Evolutionary conservation across 2,797 vertebrate species (phyloP).

Genomic region (Scolopax rusticola): DNA sequence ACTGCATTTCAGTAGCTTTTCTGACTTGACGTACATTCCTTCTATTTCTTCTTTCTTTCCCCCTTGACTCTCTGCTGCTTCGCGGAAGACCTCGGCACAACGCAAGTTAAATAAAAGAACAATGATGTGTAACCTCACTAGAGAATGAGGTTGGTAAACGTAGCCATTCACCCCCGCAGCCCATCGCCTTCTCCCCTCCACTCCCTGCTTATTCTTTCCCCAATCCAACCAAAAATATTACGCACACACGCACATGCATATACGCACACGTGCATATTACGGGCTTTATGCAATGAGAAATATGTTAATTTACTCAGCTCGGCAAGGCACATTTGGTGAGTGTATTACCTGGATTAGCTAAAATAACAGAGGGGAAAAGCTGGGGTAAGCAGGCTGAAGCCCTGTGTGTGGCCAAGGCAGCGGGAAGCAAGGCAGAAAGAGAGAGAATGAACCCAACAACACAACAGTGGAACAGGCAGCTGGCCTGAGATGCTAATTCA

Average conservation of each 20-base stretch:
- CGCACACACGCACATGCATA: neutral
- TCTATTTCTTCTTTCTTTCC: neutral
- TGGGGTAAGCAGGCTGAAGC: conserved; percentile 69
- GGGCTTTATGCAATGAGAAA: conserved; percentile 4
- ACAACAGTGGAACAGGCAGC: conserved; percentile 86
- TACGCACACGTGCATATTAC: neutral
- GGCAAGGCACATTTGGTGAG: conserved; percentile 45
- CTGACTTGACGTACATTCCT: neutral
- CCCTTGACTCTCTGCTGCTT: conserved; percentile 13
- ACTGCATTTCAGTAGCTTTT: conserved; percentile 2
- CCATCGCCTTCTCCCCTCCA: neutral
- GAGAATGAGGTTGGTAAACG: neutral
- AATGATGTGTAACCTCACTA: conserved; percentile 19
- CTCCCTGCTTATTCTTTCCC: neutral
- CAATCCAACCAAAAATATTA: conserved; percentile 29
- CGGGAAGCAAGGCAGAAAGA: conserved; percentile 67
- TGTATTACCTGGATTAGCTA: conserved; percentile 56
- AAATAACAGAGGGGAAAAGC: conserved; percentile 66
- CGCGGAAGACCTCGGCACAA: neutral
- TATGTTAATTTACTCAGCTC: conserved; percentile 29
- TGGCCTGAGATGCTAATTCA: conserved; percentile 96
- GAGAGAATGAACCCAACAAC: conserved; percentile 79
- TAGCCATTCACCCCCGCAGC: neutral
- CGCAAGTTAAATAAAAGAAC: conserved; percentile 26
- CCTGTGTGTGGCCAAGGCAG: conserved; percentile 77